Base-by-base conservation (phyloP, 2,888 invertebrate species). In the Notodonta ziczac region DNA sequence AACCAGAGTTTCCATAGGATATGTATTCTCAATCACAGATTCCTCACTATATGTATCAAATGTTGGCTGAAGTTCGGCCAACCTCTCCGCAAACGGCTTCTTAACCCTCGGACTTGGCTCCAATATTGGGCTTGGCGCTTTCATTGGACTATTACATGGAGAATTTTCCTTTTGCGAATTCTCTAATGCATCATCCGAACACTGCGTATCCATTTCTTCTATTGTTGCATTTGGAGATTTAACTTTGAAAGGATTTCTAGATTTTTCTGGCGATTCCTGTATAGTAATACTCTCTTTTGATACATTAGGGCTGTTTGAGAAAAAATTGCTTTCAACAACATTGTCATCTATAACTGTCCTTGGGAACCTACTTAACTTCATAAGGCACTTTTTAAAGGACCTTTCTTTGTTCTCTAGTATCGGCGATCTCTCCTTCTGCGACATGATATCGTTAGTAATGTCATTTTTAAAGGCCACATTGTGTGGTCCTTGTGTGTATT, bases 281-380 rank as follows among this genome's bases (percentile, higher is more conserved):
- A 82, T 72, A 9, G 64, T 73, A 42, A 79, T 69, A 69, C 69
- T 81, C 0, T 73, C 73, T 60, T 71, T 74, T n/a, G 81, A 80
- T 7, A 62, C 57, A 53, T 73, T 65, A n/a, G 4, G 65, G 4
- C 48, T 66, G 5, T 13, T 66, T 10, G 60, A 63, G 74, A 96
- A 96, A 80, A 95, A 96, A 60, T 95, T 94, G 74, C 96, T 96
- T 73, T 94, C 94, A 5, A 95, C 93, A n/a, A 94, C 82, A 76
- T 89, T 85, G 58, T 85, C 80, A 59, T 87, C 87, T 59, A 93
- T 67, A 1, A 90, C 74, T 0, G 94, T 94, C 71, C 92, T 83
- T 60, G 93, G 91, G 65, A 95, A 95, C 69, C 88, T 89, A 71
- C 95, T 95, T 2, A 94, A 74, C 80, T 87, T 89, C 74, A 91